These are phyloP conservation scores for Callyntrura sp. DNA, from an alignment of 2,888 invertebrate species.

Conservation along the genomic window DNA sequence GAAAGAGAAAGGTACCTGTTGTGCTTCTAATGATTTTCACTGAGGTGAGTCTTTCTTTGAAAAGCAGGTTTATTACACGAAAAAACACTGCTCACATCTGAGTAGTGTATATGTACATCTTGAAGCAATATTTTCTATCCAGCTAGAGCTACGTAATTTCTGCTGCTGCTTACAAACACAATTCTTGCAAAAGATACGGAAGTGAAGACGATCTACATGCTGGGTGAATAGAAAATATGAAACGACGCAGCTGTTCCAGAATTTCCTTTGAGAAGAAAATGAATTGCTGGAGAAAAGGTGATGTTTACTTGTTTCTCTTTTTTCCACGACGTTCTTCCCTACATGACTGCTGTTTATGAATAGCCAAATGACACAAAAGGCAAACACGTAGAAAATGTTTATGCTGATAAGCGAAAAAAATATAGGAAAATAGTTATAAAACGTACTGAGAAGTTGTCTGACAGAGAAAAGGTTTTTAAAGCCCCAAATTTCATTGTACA, in stretches of 20 bases:
- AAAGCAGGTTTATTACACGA: too few species aligned
- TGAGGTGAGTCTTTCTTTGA: too few species aligned
- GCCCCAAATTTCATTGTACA: background rate
- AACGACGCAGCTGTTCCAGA: background rate
- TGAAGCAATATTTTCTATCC: too few species aligned
- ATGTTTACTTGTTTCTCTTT: background rate
- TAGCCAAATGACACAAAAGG: conserved; percentile 21
- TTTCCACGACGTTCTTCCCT: background rate
- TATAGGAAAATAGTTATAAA: background rate
- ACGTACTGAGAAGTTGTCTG: background rate
- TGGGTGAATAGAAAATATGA: background rate
- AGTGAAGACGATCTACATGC: too few species aligned
- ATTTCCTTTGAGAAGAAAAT: background rate
- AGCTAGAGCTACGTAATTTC: too few species aligned
- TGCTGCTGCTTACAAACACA: too few species aligned
- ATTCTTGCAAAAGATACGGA: too few species aligned
- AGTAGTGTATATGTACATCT: too few species aligned
- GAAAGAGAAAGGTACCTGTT: background rate
- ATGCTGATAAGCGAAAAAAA: background rate
- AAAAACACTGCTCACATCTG: too few species aligned
- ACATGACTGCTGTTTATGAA: background rate
- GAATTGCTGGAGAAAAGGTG: background rate
- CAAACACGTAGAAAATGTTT: background rate
- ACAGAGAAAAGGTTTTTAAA: background rate
- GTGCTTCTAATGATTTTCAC: background rate